Base-by-base conservation (phyloP, 1,140 invertebrate genomes). In the Drosophila kikkawai region DNA sequence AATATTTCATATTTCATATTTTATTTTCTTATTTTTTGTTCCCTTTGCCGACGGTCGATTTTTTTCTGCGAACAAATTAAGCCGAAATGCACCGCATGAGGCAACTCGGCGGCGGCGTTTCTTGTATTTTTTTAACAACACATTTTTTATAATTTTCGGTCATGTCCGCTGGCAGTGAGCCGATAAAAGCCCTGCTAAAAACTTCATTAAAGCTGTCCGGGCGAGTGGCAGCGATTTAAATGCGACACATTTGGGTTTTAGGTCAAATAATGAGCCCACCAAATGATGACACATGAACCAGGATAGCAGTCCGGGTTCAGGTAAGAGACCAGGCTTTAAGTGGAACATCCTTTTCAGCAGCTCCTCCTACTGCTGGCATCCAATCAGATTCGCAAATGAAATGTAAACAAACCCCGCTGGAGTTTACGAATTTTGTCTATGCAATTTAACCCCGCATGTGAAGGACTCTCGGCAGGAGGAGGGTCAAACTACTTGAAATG, bases 11-110 rank as follows among this genome's bases (percentile, higher is more conserved):
- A 86, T 82, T 85, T 82, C 32, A 34, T 39, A 17, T 75, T 51
- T 60, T 47, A 19, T 44, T 56, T 51, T 36, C n/a, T 36, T 29
- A 29, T n/a, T 50, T 50, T 50, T 32, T 22, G 22, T 32, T 17
- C 9, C 48, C 15, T 51, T 12, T 48, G 13, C 57, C 37, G 66
- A 9, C 53, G 50, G 45, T 68, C 34, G 77, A 34, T 58, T 76
- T 76, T 76, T 70, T 86, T 86, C 83, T 70, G 83, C 83, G 83
- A 86, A 86, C 83, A 86, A 86, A 86, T 87, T 86, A 86, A 86
- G 83, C 82, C 60, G 78, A 82, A 86, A 70, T 86, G 74, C 79
- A 83, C 63, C 80, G 48, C 73, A 71, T 66, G 79, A 82, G 75
- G 53, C 79, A 64, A 41, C 56, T 12, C 39, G 50, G 37, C 50